Evolutionary conservation across 64 coral and sea anemone species (phyloP), one percentile per base, ranked within the genome.

Genomic region (Hydrozoanthus tunicans): DNA sequence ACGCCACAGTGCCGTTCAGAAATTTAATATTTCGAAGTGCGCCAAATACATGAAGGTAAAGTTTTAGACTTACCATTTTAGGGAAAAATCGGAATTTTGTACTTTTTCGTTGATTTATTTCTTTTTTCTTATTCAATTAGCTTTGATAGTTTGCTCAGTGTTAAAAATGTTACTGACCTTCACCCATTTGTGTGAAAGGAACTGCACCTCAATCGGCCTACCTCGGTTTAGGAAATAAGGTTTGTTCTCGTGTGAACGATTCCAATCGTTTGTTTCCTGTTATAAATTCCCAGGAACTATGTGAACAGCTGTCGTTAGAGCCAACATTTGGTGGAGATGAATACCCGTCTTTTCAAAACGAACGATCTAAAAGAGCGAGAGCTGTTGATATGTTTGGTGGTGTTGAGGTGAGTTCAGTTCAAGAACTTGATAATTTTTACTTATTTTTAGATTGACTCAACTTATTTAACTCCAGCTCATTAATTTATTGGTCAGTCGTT

Each of bases 381-480:
- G 90, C 94, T 61, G 51, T 96, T 17, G 68, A 91, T 94, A 73
- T 96, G 53, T 96, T 96, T 81, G 95, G 92, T 62, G 95, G 95
- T 89, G 92, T 96, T 15, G 95, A 96, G 95, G 95, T 96, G 20
- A 81, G 77, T 57, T 13, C 32, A 43, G 32, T 43, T 43, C 32
- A 43, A 43, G 32, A 43, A 43, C 2, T 43, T 43, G 32, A 43
- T 43, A 43, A 2, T 1, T 43, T 43, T 43, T 43, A 43, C 32
- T 43, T 43, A 0, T 43, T 43, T 43, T 43, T 43, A 43, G 32
- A 43, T 43, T 43, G 32, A 43, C 32, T 43, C 32, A 43, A 2
- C 32, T 43, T 43, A 43, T 43, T 43, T 43, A 43, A 43, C 32
- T 43, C 32, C 32, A 43, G 32, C 32, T 43, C 32, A 43, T 43